Conservation (phyloP, 2,888 invertebrate species). For the Steinernema carpocapsae region DNA sequence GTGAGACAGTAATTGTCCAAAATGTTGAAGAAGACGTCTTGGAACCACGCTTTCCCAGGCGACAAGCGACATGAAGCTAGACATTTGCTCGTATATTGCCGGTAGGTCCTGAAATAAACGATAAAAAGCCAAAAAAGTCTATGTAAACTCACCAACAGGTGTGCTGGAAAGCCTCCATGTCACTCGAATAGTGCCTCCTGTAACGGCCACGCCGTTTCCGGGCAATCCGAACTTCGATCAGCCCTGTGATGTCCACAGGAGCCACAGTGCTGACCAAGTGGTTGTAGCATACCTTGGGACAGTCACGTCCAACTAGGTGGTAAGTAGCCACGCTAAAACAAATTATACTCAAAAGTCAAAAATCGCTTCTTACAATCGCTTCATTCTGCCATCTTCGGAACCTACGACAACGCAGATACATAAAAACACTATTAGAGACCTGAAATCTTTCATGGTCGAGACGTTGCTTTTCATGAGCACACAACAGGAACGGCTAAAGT, state of each 20-base stretch:
- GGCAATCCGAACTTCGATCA: conserved; percentile 24
- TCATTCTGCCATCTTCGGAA: neutral
- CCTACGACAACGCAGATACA: neutral
- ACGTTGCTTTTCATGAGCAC: too few species aligned
- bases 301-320: conserved; percentile 6
- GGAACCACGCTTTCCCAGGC: conserved; percentile 26
- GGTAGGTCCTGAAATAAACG: conserved; percentile 37
- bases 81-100: conserved; percentile 26
- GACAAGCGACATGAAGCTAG: conserved; percentile 5
- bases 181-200: neutral
- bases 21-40: conserved; percentile 25
- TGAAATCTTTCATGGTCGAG: neutral
- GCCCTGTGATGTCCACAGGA: conserved; percentile 35
- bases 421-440: neutral
- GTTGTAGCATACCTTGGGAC: conserved; percentile 34
- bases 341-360: neutral
- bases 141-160: conserved; percentile 37
- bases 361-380: conserved; percentile 19
- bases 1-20: conserved; percentile 38
- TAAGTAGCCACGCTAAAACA: neutral
- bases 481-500: too few species aligned
- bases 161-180: conserved; percentile 37
- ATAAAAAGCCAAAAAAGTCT: neutral
- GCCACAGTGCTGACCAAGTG: conserved; percentile 12
- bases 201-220: neutral